phyloP scores from a whole-genome alignment of 2,113 vertebrate species.

The Carassius carassius region DNA sequence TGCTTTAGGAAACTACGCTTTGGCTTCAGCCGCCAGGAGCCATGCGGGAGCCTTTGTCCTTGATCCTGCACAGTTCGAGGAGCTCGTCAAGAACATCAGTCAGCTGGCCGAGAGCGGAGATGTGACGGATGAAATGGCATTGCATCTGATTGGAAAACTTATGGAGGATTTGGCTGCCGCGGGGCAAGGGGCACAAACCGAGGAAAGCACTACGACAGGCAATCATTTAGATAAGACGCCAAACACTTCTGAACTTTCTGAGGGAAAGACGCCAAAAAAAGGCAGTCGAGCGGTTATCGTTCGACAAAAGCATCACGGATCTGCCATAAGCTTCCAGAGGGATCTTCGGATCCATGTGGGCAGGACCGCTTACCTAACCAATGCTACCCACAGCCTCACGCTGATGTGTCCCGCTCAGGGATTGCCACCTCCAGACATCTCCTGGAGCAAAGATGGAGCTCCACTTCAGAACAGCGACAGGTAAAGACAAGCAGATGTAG shows the following conservation, averaged over 20 bases:
- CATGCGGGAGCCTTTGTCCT: conserved; percentile 74
- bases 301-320: conserved; percentile 69
- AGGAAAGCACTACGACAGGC: conserved; percentile 57
- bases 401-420: conserved; percentile 76
- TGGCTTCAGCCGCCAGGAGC: conserved; percentile 56
- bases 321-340: conserved; percentile 76
- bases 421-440: conserved; percentile 68
- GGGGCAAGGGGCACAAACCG: conserved; percentile 60
- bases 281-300: conserved; percentile 71
- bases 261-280: conserved; percentile 55
- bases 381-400: conserved; percentile 73
- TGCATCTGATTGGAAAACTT: conserved; percentile 80
- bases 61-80: conserved; percentile 77
- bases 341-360: conserved; percentile 79
- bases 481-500: conserved; percentile 64
- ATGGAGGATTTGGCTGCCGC: conserved; percentile 70
- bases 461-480: conserved; percentile 73
- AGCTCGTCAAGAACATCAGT: conserved; percentile 83
- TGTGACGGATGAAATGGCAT: conserved; percentile 78
- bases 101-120: conserved; percentile 79
- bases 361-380: conserved; percentile 76
- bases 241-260: conserved; percentile 65
- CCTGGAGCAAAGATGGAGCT: conserved; percentile 86
- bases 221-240: conserved; percentile 66
- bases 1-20: conserved; percentile 60